phyloP scores from a whole-genome alignment of 2,113 vertebrate species.

The Morone saxatilis region DNA sequence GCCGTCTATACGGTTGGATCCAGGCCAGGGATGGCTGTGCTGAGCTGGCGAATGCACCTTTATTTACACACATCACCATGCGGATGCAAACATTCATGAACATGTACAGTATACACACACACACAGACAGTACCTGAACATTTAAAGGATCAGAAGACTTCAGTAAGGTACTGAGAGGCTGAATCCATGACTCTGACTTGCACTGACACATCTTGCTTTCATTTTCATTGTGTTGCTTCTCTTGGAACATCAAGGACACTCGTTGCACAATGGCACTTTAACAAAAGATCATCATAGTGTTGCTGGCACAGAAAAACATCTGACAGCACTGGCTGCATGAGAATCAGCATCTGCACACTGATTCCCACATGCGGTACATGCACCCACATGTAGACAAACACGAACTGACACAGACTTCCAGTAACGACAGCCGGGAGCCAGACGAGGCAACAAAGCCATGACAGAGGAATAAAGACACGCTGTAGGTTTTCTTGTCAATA shows the following conservation, averaged over 20 bases:
- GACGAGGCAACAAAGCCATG: background rate
- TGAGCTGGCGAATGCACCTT: conserved; percentile 32
- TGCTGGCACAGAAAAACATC: background rate
- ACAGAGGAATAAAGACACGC: background rate
- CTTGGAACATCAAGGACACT: background rate
- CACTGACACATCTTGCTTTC: background rate
- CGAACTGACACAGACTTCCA: background rate
- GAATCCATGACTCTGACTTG: conserved; percentile 15
- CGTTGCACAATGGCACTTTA: background rate
- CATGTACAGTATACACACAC: background rate
- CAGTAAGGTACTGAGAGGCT: background rate
- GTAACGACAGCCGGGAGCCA: background rate
- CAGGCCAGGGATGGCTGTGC: conserved; percentile 46
- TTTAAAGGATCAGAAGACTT: background rate
- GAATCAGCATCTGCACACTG: background rate
- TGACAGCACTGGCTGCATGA: background rate
- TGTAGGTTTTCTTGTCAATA: background rate
- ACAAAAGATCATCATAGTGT: background rate
- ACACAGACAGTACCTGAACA: background rate
- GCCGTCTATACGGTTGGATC: conserved; percentile 38
- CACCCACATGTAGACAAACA: background rate
- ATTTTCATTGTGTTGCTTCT: background rate
- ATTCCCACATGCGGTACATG: background rate
- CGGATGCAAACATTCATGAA: background rate
- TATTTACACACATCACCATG: conserved; percentile 13